Evolutionary conservation across 2,888 invertebrate genomes (phyloP), one percentile per base, ranked within the genome.

Genomic region (Hybos culiciformis): DNA sequence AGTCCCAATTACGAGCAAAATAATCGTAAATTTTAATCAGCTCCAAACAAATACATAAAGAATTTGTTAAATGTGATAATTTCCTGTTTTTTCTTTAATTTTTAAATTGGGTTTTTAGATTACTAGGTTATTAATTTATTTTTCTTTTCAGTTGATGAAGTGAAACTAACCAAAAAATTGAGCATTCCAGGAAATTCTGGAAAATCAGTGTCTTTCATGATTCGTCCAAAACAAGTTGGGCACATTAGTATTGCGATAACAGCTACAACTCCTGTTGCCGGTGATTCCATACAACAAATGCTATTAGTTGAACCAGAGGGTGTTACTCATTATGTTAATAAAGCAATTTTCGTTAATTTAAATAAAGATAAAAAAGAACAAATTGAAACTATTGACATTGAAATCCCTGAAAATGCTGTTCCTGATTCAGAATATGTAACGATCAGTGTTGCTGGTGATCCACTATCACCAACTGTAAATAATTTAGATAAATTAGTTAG

Each of bases 121-220:
- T n/a, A n/a, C n/a, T 40, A 14, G 15, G 38, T n/a, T n/a, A n/a
- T n/a, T 48, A 3, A 34, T 17, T 39, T 29, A 3, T 31, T 26
- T 15, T 17, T 37, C n/a, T n/a, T n/a, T 11, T 1, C 34, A 44
- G 44, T 14, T 21, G 56, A 61, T 36, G 61, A 61, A 33, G 41
- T 56, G 2, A 51, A 55, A n/a, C 56, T 63, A 2, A 53, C 54
- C 2, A 65, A 63, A 34, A 53, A 52, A 14, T 62, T 87, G 5
- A 67, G 70, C 1, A 74, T 90, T 1, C 74, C 77, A 29, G 77
- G 85, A 1, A 81, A 83, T 44, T 70, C 73, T 3, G 83, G 80
- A n/a, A 75, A 78, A 48, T 78, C 84, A 1, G 80, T 88, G 0
- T 85, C 87, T 42, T 86, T 97, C 64, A 80, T 91, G 70, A 80